Evolutionary conservation across 2,888 invertebrate species (phyloP), one percentile per base, ranked within the genome.

Genomic region (Drosophila austrosaltans): DNA sequence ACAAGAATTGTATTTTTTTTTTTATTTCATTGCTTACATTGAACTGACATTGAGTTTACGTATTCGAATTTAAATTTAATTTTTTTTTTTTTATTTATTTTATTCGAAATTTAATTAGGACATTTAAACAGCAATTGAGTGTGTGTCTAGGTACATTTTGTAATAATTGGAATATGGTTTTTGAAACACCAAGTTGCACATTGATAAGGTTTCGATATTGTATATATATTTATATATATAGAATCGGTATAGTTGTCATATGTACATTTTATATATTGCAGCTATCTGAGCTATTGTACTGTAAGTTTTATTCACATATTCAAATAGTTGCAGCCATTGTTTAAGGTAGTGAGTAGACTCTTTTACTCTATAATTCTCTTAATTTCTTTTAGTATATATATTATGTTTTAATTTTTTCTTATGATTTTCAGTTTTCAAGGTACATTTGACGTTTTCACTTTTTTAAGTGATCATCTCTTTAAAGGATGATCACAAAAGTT

Each of bases 391-490:
- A 53, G 30, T 42, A 16, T 44, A 25, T 53, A 66, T 69, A 64
- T 66, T 57, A 32, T 8, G 63, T 68, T 69, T 69, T 73, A 39
- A 30, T 30, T 22, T 57, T 56, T 36, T 20, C 48, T 16, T 48
- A 48, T 48, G 48, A 25, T 48, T 48, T 48, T 25, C 48, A 67
- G 44, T 74, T 69, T 76, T 83, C 82, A 89, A 89, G 88, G 88
- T 89, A 89, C 88, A 82, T 78, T 76, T 87, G 88, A 89, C 88
- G 71, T 79, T 76, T 77, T 30, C 60, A 79, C 81, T 87, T 75
- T 75, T 64, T 42, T 53, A 48, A 44, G 71, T 54, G 54, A 10
- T 20, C 53, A 56, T 42, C 62, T 10, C 10, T 48, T 48, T 10
- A 25, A 3, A 10, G 48, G 67, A 1, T 4, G 76, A 61, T 76